Evolutionary conservation across 2,888 invertebrate genomes (phyloP), one percentile per base, ranked within the genome.

Genomic region (Pinctada fucata): DNA sequence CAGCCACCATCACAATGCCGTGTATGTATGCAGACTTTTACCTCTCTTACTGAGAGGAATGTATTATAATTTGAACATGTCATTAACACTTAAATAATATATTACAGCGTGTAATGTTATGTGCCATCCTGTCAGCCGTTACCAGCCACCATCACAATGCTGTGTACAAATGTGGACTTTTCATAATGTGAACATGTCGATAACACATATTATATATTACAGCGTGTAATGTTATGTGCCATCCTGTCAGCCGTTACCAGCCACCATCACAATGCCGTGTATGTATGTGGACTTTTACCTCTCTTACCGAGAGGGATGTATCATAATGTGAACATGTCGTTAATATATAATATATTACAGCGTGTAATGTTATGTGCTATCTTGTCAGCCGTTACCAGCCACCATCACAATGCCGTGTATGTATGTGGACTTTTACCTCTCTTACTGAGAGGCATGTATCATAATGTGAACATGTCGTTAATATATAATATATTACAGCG

Each of bases 211-310:
- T 31, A 4, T 13, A 51, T 67, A 52, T 66, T 72, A 31, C 58
- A 77, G 58, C 58, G 69, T 86, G 81, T 78, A 64, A 47, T 81
- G 2, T 49, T 87, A 16, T 83, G 85, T 72, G 69, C 73, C 47
- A 51, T 77, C 16, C 51, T 88, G 13, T 69, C 81, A 3, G 47
- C 58, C 5, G 64, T 88, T 3, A 78, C 86, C 6, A 45, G 50
- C 3, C 88, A 88, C 63, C 88, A 88, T 69, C 88, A 88, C 78
- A 84, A 88, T 79, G 76, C 78, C 70, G 79, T 82, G 5, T 82
- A 86, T 66, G 71, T 88, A n/a, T 83, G 80, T 4, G 76, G 85
- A 75, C 72, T 88, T 67, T 75, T 87, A 47, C 86, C 86, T 52
- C 76, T 76, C 16, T 82, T 81, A 13, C 69, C 67, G 3, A 78